phyloP scores from a whole-genome alignment of 64 coral and sea anemone genomes.

The Actinia equina region DNA sequence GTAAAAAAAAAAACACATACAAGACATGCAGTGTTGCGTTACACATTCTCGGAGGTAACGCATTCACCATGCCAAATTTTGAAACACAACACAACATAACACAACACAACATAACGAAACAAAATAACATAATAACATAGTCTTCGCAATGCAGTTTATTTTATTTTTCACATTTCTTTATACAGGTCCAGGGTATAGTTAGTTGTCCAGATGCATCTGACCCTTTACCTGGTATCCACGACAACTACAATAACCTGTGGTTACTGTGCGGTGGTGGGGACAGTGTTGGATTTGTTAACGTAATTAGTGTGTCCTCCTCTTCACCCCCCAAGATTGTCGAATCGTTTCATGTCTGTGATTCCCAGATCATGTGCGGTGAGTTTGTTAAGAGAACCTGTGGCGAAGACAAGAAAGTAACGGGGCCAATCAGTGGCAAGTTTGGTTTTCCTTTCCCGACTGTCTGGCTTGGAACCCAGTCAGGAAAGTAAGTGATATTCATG shows the following conservation, averaged over 20 bases:
- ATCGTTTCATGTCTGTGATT: constrained; percentile 90
- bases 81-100: too few species aligned
- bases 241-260: constrained; percentile 85
- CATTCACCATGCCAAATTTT: too few species aligned
- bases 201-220: constrained; percentile 64
- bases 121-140: too few species aligned
- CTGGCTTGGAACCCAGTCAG: constrained; percentile 85
- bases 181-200: constrained; percentile 64
- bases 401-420: constrained; percentile 63
- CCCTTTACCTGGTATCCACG: constrained; percentile 70
- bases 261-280: constrained; percentile 79
- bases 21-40: too few species aligned
- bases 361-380: constrained; percentile 67
- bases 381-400: constrained; percentile 66
- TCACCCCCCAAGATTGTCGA: constrained; percentile 83
- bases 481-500: constrained; percentile 53
- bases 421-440: constrained; percentile 60
- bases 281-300: constrained; percentile 67
- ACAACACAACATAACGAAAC: too few species aligned
- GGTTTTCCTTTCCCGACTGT: constrained; percentile 99
- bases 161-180: not conserved
- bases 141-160: not conserved
- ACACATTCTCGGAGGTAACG: too few species aligned
- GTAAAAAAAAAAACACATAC: too few species aligned
- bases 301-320: constrained; percentile 51